These are phyloP conservation scores for Cottus gobio DNA, from an alignment of 2,113 vertebrate species.

Conservation along the genomic window DNA sequence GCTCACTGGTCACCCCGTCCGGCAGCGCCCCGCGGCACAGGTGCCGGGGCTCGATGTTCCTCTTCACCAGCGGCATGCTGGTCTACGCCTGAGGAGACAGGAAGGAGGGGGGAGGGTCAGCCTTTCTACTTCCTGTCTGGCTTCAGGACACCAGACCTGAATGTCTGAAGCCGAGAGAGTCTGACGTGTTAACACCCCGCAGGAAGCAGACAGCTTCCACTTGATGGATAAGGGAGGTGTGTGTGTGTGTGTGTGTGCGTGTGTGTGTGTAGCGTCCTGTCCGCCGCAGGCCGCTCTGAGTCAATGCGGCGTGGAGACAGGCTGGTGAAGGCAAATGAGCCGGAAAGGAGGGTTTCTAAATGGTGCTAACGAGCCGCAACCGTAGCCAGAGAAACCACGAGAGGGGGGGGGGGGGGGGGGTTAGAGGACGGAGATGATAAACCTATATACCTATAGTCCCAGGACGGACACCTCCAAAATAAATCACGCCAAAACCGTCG, in stretches of 20 bases:
- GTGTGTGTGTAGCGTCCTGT: constrained; percentile 28
- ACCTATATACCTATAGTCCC: no score
- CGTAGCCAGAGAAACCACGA: constrained; percentile 20
- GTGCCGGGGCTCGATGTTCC: constrained; percentile 92
- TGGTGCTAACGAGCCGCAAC: constrained; percentile 46
- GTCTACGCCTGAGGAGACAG: constrained; percentile 39
- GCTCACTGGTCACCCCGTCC: constrained; percentile 89
- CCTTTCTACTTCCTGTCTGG: not conserved
- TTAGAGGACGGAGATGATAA: not conserved
- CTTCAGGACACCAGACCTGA: not conserved
- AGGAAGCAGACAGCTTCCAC: not conserved
- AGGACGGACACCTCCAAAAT: no score
- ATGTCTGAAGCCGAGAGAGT: not conserved
- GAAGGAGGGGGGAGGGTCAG: not conserved
- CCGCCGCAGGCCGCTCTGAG: constrained; percentile 47
- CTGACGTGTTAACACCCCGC: no score
- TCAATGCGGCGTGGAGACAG: constrained; percentile 36
- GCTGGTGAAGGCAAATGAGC: constrained; percentile 59
- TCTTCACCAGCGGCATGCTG: constrained; percentile 91
- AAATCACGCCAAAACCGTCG: no score
- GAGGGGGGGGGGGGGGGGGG: constrained; percentile 6
- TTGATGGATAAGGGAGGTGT: not conserved
- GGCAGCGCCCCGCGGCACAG: constrained; percentile 90
- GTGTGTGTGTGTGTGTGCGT: no score
- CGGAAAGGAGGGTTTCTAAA: constrained; percentile 57